Conservation (phyloP, 2,113 vertebrate species). For the Peromyscus californicus region DNA sequence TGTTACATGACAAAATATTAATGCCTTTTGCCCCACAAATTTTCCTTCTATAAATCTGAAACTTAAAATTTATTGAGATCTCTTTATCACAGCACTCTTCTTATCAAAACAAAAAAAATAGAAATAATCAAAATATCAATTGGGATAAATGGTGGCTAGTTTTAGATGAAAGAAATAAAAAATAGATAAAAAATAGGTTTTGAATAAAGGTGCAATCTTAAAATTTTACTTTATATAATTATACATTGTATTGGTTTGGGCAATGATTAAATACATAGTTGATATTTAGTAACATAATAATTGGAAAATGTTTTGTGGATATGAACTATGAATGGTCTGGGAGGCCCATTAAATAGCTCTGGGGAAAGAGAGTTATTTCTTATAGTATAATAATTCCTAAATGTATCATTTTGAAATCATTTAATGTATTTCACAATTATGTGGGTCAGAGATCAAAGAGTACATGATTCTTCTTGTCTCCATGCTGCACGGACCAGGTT, state of each 20-base stretch:
- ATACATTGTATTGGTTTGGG: background rate
- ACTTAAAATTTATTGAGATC: background rate
- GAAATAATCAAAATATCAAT: conserved; percentile 1
- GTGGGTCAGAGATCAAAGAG: background rate
- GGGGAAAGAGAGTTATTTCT: background rate
- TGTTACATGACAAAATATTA: background rate
- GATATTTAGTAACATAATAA: background rate
- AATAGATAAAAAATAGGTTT: background rate
- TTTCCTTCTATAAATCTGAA: background rate
- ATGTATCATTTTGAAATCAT: background rate
- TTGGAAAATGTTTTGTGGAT: background rate
- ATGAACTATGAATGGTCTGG: background rate
- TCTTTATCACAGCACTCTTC: background rate
- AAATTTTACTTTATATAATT: conserved; percentile 16
- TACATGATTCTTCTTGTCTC: background rate
- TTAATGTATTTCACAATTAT: background rate
- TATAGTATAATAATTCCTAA: background rate
- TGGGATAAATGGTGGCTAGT: background rate
- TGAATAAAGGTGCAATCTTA: background rate
- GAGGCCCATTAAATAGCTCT: background rate
- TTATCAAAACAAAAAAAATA: background rate
- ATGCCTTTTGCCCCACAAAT: background rate
- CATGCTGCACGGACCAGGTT: background rate
- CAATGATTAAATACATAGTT: background rate
- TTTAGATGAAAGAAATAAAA: background rate